Base-by-base conservation (phyloP, 2,888 invertebrate genomes). In the Heliothis peltigera region DNA sequence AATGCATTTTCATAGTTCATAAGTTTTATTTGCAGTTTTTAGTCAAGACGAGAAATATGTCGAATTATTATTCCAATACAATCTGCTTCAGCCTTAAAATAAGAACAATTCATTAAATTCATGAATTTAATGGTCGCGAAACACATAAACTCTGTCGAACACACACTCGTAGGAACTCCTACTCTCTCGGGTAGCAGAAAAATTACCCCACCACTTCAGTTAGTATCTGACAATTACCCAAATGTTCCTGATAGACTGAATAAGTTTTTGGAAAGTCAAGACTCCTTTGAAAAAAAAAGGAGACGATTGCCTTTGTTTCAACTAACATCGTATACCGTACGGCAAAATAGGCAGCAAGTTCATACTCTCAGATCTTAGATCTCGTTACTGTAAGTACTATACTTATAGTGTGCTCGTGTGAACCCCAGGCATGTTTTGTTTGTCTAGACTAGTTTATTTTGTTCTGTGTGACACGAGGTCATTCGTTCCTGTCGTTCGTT, bases 401-500 rank as follows among this genome's bases (percentile, higher is more conserved):
- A 12, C 42, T 42, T 12, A 12, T 32, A 32, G 44, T 52, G 44
- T 28, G 42, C 47, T 44, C 39, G 18, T 63, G 49, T 47, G 42
- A 57, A 65, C 53, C 19, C 12, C 52, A 67, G 52, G 43, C 57
- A 56, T 67, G 73, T 67, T 65, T 77, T 77, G 70, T 61, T 74
- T 52, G 53, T 63, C 62, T 69, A 47, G 64, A 61, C 60, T 64
- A 76, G 59, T 77, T 75, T 77, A 72, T 80, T 77, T 79, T 72
- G 63, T 70, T 64, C 35, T 59, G 66, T 49, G 46, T 67, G 72
- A 77, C 72, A 73, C 72, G 75, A 82, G 84, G 84, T 81, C 84
- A 81, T 85, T 84, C 78, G 70, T 83, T 81, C 70, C 60, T 43
- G 58, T 56, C 67, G n/a, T n/a, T n/a, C n/a, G n/a, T n/a, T n/a